These are phyloP conservation scores for Torymus auratus DNA, from an alignment of 2,888 invertebrate genomes.

Conservation along the genomic window DNA sequence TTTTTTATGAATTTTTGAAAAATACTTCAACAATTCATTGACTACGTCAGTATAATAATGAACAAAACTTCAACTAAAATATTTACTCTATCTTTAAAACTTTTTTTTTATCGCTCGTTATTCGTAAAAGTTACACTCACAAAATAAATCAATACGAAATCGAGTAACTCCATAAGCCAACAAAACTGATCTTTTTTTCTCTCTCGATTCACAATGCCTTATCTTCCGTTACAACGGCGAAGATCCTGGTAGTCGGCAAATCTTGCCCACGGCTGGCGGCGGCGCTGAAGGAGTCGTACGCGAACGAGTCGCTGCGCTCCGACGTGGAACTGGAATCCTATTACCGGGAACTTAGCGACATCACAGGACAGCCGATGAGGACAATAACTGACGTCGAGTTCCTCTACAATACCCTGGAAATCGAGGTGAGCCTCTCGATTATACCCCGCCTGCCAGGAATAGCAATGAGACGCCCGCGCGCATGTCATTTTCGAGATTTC, in stretches of 20 bases:
- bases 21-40: too few relatives aligned
- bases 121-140: not conserved
- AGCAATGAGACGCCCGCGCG: not conserved
- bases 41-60: too few relatives aligned
- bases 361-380: constrained; percentile 79
- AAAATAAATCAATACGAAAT: not conserved
- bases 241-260: constrained; percentile 78
- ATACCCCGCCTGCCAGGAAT: not conserved
- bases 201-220: constrained; percentile 45
- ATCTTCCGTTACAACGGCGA: not conserved
- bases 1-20: too few relatives aligned
- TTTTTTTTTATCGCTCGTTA: too few relatives aligned
- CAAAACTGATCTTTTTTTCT: not conserved
- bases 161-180: not conserved
- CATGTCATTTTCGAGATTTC: constrained; percentile 1
- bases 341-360: constrained; percentile 80
- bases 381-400: constrained; percentile 84
- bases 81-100: too few relatives aligned
- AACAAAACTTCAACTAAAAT: too few relatives aligned
- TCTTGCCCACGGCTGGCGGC: constrained; percentile 79
- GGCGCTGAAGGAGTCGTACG: constrained; percentile 78
- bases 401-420: constrained; percentile 84
- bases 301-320: constrained; percentile 77
- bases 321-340: constrained; percentile 80
- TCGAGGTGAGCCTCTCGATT: constrained; percentile 76